These are phyloP conservation scores for Hypena proboscidalis DNA, from an alignment of 2,888 invertebrate species.

Conservation along the genomic window DNA sequence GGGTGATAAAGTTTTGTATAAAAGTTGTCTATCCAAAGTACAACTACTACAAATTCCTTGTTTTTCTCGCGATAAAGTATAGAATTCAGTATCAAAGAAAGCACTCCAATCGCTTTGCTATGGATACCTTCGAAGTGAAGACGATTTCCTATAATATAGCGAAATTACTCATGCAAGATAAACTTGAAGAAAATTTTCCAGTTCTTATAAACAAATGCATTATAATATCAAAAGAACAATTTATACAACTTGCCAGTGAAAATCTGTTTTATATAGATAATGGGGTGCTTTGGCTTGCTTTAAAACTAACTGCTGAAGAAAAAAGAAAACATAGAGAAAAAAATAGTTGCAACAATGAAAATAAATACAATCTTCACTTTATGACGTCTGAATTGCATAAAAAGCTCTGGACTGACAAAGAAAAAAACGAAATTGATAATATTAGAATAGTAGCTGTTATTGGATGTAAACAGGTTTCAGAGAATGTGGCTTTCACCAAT, in stretches of 20 bases:
- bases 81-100: slow-evolving; percentile 61
- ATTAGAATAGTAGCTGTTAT: slow-evolving; percentile 70
- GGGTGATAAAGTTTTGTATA: slow-evolving; percentile 77
- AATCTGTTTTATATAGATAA: slow-evolving; percentile 79
- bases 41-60: slow-evolving; percentile 72
- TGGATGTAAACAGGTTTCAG: slow-evolving; percentile 59
- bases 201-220: slow-evolving; percentile 70
- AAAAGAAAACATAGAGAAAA: slow-evolving; percentile 58
- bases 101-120: slow-evolving; percentile 37
- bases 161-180: slow-evolving; percentile 54
- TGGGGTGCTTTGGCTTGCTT: slow-evolving; percentile 72
- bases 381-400: slow-evolving; percentile 72
- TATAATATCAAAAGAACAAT: slow-evolving; percentile 69
- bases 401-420: slow-evolving; percentile 62
- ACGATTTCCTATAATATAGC: slow-evolving; percentile 58
- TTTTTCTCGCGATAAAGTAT: slow-evolving; percentile 74
- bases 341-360: slow-evolving; percentile 40
- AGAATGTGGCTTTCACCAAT: slow-evolving; percentile 58
- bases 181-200: slow-evolving; percentile 57
- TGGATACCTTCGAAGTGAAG: slow-evolving; percentile 63
- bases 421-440: slow-evolving; percentile 50
- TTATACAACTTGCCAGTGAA: slow-evolving; percentile 70
- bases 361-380: slow-evolving; percentile 62
- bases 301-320: slow-evolving; percentile 60
- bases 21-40: slow-evolving; percentile 79